Conservation (phyloP, 2,888 invertebrate genomes). For the Uloborus plumipes region DNA sequence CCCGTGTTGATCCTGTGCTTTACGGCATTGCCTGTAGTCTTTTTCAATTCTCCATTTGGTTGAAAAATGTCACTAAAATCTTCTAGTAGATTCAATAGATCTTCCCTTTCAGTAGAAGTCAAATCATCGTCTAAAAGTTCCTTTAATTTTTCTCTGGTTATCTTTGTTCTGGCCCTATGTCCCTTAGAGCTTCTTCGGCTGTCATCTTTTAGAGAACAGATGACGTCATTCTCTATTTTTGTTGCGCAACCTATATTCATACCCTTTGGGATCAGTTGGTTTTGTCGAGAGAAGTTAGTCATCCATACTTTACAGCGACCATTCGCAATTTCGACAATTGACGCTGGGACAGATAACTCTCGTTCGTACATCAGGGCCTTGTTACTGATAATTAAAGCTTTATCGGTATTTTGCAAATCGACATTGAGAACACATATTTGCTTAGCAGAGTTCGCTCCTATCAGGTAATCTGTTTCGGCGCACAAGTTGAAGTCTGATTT, state of each 20-base stretch:
- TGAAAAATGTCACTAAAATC: constrained; percentile 26
- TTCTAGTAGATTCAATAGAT: constrained; percentile 1
- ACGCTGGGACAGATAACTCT: constrained; percentile 6
- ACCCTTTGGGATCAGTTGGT: neutral
- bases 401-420: no score
- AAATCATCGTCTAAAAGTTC: neutral
- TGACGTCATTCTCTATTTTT: neutral
- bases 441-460: no score
- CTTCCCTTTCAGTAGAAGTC: neutral
- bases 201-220: neutral
- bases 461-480: no score
- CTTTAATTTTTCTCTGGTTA: constrained; percentile 12
- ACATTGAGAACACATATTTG: no score
- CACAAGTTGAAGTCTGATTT: no score
- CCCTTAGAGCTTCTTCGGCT: neutral
- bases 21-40: neutral
- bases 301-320: constrained; percentile 1
- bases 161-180: neutral
- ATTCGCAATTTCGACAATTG: neutral
- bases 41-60: neutral
- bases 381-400: no score
- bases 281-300: neutral
- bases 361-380: neutral
- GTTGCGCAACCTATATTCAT: neutral
- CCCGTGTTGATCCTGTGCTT: constrained; percentile 4